Conservation (phyloP, 2,113 vertebrate genomes). For the Stictonetta naevosa region DNA sequence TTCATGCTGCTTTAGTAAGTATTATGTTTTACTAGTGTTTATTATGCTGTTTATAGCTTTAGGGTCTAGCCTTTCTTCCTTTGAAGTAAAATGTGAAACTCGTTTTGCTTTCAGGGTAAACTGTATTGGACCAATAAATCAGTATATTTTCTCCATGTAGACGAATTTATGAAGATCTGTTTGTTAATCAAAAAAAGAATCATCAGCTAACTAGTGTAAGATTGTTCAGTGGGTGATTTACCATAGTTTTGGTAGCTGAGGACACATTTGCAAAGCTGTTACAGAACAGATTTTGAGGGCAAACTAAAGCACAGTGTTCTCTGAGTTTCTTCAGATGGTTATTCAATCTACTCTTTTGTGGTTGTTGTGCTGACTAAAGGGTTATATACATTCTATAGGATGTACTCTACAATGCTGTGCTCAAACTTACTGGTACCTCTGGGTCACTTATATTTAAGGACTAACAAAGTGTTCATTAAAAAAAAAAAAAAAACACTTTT, state of each 20-base stretch:
- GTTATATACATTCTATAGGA: background rate
- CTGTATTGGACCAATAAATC: slow-evolving; percentile 1
- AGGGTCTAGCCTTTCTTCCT: background rate
- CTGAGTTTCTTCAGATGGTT: background rate
- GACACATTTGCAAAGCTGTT: background rate
- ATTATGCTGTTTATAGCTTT: background rate
- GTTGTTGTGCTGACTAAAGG: background rate
- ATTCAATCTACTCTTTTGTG: background rate
- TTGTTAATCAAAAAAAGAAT: background rate
- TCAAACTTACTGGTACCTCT: background rate
- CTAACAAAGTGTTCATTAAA: background rate
- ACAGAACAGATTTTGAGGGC: background rate
- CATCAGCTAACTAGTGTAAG: background rate
- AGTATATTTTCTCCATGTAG: background rate
- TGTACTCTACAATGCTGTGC: background rate
- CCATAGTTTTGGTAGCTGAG: background rate
- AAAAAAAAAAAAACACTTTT: background rate
- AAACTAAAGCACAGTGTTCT: background rate
- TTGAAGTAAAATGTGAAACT: slow-evolving; percentile 38
- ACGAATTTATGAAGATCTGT: background rate
- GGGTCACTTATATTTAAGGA: background rate
- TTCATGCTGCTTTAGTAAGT: slow-evolving; percentile 15
- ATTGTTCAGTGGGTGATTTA: background rate
- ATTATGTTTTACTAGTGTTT: slow-evolving; percentile 30
- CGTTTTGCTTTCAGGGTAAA: slow-evolving; percentile 10